Percentiles rank a stretch among this genome's conserved stretches.
Conservation (phyloP, 2,797 vertebrate species). For the Gephyroberyx darwinii region DNA sequence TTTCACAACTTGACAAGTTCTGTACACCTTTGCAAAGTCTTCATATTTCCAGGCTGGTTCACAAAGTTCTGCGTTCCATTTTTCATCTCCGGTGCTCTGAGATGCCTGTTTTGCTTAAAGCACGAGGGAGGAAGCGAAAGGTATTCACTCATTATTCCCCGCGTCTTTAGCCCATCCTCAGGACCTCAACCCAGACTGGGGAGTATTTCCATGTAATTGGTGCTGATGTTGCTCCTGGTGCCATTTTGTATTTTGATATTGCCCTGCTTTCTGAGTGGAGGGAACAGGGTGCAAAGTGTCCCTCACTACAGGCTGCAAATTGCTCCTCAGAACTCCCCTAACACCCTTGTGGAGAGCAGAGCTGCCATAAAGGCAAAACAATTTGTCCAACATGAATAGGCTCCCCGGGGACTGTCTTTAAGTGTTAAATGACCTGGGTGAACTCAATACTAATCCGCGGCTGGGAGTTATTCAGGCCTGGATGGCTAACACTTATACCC, state of each 20-base stretch:
- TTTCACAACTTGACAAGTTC: constrained; percentile 42
- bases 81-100: constrained; percentile 42
- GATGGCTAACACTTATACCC: constrained; percentile 75
- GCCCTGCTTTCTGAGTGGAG: constrained; percentile 52
- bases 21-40: constrained; percentile 54
- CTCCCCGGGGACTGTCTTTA: constrained; percentile 78
- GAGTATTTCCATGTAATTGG: constrained; percentile 74
- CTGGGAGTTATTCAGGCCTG: constrained; percentile 76
- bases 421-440: constrained; percentile 83
- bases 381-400: constrained; percentile 82
- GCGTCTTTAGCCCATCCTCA: constrained; percentile 47
- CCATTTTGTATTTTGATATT: constrained; percentile 68
- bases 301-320: constrained; percentile 79
- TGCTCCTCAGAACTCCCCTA: constrained; percentile 75
- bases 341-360: constrained; percentile 64
- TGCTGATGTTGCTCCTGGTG: constrained; percentile 63
- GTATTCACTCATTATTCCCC: constrained; percentile 60
- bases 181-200: constrained; percentile 55
- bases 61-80: constrained; percentile 52
- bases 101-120: constrained; percentile 43
- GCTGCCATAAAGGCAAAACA: constrained; percentile 79
- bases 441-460: constrained; percentile 80
- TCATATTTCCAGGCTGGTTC: constrained; percentile 39
- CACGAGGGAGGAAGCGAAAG: constrained; percentile 26
- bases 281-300: constrained; percentile 73